These are phyloP conservation scores for Motacilla alba DNA, from an alignment of 2,113 vertebrate species.

Conservation along the genomic window DNA sequence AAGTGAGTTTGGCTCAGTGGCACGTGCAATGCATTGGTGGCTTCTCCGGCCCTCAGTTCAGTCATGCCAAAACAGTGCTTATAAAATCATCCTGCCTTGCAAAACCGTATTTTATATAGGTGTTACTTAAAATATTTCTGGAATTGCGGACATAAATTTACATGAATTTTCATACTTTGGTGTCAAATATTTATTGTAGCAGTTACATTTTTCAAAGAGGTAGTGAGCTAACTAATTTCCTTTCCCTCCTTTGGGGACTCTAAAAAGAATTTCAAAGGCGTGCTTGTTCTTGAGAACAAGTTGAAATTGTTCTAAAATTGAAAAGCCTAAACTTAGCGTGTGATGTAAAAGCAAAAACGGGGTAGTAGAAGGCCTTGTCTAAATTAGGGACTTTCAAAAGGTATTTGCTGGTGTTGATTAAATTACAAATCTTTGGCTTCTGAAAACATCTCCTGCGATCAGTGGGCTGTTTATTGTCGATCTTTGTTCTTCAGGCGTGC, in stretches of 20 bases:
- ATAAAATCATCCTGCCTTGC: neutral
- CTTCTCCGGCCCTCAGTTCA: neutral
- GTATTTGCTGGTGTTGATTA: neutral
- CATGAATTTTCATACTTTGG: conserved; percentile 54
- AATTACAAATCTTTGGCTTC: neutral
- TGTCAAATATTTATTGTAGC: conserved; percentile 55
- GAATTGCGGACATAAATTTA: conserved; percentile 35
- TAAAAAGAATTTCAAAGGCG: conserved; percentile 56
- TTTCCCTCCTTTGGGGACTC: conserved; percentile 52
- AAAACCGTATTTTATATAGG: neutral
- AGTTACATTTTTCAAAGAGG: conserved; percentile 42
- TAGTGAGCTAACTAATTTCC: conserved; percentile 60
- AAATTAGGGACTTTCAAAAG: neutral
- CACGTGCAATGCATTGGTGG: neutral
- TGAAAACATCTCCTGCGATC: neutral
- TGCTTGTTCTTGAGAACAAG: conserved; percentile 60
- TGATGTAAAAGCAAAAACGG: conserved; percentile 32
- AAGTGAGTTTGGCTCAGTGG: neutral
- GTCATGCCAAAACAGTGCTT: neutral
- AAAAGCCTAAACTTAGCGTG: conserved; percentile 15
- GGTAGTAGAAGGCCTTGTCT: neutral
- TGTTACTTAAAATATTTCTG: conserved; percentile 36
- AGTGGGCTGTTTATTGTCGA: neutral
- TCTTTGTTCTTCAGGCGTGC: neutral
- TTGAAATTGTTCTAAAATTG: conserved; percentile 51